Conservation (phyloP, 2,888 invertebrate species). For the Macrosiphum euphorbiae region DNA sequence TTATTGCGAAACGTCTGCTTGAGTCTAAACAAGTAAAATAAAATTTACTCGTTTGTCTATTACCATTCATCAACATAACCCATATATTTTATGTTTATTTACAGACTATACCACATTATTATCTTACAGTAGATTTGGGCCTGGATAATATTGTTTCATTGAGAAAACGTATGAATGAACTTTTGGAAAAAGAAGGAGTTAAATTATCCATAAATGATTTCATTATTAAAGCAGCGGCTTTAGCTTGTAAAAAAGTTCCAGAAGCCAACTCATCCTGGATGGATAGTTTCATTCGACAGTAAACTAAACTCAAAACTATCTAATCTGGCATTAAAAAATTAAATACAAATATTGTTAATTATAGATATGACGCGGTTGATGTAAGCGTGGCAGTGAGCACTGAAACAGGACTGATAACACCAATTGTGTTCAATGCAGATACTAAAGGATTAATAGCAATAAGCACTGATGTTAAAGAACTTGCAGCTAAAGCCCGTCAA, state of each 20-base stretch:
- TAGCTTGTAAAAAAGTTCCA: conserved; percentile 90
- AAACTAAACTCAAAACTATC: conserved; percentile 70
- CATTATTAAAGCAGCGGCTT: conserved; percentile 92
- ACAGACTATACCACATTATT: conserved; percentile 96
- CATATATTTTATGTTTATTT: conserved; percentile 65
- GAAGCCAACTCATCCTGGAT: conserved; percentile 97
- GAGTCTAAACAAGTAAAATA: conserved; percentile 80
- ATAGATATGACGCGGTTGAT: conserved; percentile 91
- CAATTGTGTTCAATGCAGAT: conserved; percentile 93
- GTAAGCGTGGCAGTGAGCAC: conserved; percentile 98
- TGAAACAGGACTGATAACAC: conserved; percentile 94
- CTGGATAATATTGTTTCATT: conserved; percentile 83
- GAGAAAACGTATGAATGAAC: conserved; percentile 84
- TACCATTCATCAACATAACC: neutral
- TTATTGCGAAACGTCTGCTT: conserved; percentile 89
- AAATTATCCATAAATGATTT: conserved; percentile 97
- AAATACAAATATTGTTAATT: conserved; percentile 66
- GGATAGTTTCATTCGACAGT: conserved; percentile 93
- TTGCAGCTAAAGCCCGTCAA: conserved; percentile 89
- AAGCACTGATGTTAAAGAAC: conserved; percentile 81
- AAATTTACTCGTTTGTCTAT: neutral
- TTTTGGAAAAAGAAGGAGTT: conserved; percentile 82
- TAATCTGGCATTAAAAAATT: neutral
- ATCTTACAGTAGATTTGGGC: conserved; percentile 87
- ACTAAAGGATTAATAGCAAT: conserved; percentile 89